Evolutionary conservation across 2,113 vertebrate genomes (phyloP), one percentile per base, ranked within the genome.

Genomic region (Porphyrio hochstetteri): DNA sequence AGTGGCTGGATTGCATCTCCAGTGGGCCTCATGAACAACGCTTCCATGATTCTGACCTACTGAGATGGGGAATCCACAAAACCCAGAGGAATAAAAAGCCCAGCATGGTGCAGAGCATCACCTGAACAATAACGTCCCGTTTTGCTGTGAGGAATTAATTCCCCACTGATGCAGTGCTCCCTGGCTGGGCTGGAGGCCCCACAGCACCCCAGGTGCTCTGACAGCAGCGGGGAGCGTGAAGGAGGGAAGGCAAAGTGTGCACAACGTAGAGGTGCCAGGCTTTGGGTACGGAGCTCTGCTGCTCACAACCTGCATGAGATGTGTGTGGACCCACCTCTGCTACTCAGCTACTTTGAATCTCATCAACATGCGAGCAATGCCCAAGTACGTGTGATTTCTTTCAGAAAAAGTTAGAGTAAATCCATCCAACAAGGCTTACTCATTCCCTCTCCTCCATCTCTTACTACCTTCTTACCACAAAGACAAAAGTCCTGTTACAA

Each of bases 121-220:
- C 21, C 36, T n/a, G 16, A 16, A 7, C 40, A 33, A 3, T 7
- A 67, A 13, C 4, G 7, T n/a, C 28, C 36, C 0, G 0, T 12
- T 86, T 46, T 27, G 56, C 40, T 64, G 60, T 80, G 42, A 61
- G 71, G 48, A 90, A n/a, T 71, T 20, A 21, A 17, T 16, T 80
- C 31, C 35, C 18, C 16, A 24, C 21, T 0, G 0, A 1, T 5
- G 35, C 56, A 23, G 40, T 3, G 3, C 50, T 81, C 55, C 29
- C 64, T 29, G 59, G 42, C 60, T 25, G 52, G 72, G 56, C 53
- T 16, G 15, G 69, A 89, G 69, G 56, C 14, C 52, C 13, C n/a
- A 21, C 31, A 17, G 57, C 53, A 23, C 9, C 2, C 5, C 53
- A 19, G 38, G 15, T 36, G 50, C 67, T 82, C 61, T 2, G 2